These are phyloP conservation scores for Cerastis leucographa DNA, from an alignment of 2,888 invertebrate genomes.

Conservation along the genomic window DNA sequence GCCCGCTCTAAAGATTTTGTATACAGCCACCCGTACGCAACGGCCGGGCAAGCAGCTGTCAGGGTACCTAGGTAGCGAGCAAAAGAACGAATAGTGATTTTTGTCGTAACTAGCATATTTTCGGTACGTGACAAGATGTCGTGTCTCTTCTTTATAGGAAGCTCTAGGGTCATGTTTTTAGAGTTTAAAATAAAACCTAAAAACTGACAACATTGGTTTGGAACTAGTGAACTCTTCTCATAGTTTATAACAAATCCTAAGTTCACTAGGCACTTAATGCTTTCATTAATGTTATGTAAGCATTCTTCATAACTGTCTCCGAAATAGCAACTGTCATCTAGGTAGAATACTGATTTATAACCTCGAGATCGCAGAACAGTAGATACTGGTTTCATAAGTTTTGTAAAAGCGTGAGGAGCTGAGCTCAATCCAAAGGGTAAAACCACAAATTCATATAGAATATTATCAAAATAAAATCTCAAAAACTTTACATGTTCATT, in stretches of 20 bases:
- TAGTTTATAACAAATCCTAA: constrained; percentile 17
- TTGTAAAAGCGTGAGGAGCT: constrained; percentile 1
- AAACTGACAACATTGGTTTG: constrained; percentile 11
- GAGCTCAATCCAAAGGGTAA: constrained; percentile 8
- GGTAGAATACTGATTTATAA: too few species aligned
- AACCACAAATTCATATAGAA: neutral
- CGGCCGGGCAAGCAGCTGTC: constrained; percentile 9
- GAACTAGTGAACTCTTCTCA: constrained; percentile 24
- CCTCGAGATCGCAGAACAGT: too few species aligned
- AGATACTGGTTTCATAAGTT: neutral
- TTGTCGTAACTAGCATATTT: neutral
- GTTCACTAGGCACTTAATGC: neutral
- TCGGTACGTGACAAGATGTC: constrained; percentile 4
- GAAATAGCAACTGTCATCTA: too few species aligned
- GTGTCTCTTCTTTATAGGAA: constrained; percentile 1
- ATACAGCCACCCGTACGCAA: neutral
- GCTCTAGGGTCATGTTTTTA: neutral
- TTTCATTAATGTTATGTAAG: too few species aligned
- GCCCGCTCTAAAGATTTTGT: neutral
- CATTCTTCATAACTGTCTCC: too few species aligned
- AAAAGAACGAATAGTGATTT: constrained; percentile 8
- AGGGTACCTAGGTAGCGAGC: constrained; percentile 11
- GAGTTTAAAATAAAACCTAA: constrained; percentile 20
- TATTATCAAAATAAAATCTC: constrained; percentile 8
- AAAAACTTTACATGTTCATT: constrained; percentile 2